Evolutionary conservation across 2,113 vertebrate genomes (phyloP).

Genomic region (Sander lucioperca): DNA sequence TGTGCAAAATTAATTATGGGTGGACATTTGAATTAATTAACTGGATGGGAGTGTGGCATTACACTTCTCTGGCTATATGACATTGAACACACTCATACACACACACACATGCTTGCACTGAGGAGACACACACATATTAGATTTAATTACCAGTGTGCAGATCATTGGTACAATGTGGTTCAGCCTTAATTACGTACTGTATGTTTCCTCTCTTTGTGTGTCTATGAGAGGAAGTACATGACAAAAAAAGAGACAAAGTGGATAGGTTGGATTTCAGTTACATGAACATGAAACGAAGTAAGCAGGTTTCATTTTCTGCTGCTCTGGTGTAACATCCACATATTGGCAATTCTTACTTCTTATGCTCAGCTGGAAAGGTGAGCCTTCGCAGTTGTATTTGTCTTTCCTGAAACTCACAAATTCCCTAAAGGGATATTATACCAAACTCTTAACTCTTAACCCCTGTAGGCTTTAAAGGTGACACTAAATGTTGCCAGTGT

Average conservation of each 20-base stretch:
- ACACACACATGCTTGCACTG: slow-evolving; percentile 38
- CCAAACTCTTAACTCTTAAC: slow-evolving; percentile 11
- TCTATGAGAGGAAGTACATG: not conserved
- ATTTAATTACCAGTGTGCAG: slow-evolving; percentile 73
- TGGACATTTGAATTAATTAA: slow-evolving; percentile 80
- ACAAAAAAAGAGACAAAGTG: slow-evolving; percentile 10
- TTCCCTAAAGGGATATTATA: slow-evolving; percentile 11
- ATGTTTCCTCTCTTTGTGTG: not conserved
- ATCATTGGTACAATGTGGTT: slow-evolving; percentile 64
- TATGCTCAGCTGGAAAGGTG: slow-evolving; percentile 24
- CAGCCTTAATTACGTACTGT: slow-evolving; percentile 71
- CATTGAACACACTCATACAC: slow-evolving; percentile 60
- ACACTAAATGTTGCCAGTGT: not conserved
- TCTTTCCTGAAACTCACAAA: slow-evolving; percentile 28
- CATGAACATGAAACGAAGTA: slow-evolving; percentile 29
- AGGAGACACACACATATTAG: slow-evolving; percentile 54
- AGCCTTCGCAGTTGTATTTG: slow-evolving; percentile 2
- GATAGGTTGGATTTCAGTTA: slow-evolving; percentile 21
- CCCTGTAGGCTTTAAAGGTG: slow-evolving; percentile 1
- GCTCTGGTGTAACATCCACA: slow-evolving; percentile 7
- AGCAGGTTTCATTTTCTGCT: slow-evolving; percentile 41
- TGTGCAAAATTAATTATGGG: slow-evolving; percentile 76
- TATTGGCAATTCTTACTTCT: not conserved
- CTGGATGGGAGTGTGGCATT: slow-evolving; percentile 67
- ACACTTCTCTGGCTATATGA: slow-evolving; percentile 66